phyloP scores from a whole-genome alignment of 2,888 invertebrate species.

The Gari tellinella region DNA sequence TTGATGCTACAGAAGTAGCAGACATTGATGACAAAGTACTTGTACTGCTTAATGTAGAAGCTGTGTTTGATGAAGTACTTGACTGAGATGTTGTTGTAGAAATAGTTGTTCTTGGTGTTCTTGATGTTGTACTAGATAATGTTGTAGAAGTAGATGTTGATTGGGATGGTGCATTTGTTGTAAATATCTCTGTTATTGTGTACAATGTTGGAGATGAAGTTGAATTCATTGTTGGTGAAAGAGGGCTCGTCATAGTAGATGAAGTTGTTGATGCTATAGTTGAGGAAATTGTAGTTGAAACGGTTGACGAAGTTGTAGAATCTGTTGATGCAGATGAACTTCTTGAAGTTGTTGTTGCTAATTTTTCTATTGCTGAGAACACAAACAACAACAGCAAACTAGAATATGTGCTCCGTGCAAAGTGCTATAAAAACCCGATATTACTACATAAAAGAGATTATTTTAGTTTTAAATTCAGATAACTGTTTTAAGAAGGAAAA shows the following conservation, averaged over 20 bases:
- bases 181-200: background rate
- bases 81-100: conserved; percentile 4
- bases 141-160: conserved; percentile 8
- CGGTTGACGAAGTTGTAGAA: background rate
- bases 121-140: background rate
- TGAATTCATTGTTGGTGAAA: background rate
- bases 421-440: too few species aligned
- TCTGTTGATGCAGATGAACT: background rate
- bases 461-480: too few species aligned
- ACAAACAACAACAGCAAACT: too few species aligned
- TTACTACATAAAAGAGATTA: too few species aligned
- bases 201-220: conserved; percentile 3
- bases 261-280: conserved; percentile 9
- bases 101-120: background rate
- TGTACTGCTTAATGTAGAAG: background rate
- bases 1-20: too few species aligned
- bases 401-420: too few species aligned
- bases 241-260: conserved; percentile 1
- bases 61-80: background rate
- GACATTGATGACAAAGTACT: conserved; percentile 1
- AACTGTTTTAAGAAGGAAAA: too few species aligned
- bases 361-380: too few species aligned
- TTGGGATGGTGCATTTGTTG: background rate
- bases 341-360: background rate
- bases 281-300: too few species aligned